Percentiles rank a stretch among this genome's conserved stretches.
Conservation (phyloP, 2,888 invertebrate species). For the Spilarctia lutea region DNA sequence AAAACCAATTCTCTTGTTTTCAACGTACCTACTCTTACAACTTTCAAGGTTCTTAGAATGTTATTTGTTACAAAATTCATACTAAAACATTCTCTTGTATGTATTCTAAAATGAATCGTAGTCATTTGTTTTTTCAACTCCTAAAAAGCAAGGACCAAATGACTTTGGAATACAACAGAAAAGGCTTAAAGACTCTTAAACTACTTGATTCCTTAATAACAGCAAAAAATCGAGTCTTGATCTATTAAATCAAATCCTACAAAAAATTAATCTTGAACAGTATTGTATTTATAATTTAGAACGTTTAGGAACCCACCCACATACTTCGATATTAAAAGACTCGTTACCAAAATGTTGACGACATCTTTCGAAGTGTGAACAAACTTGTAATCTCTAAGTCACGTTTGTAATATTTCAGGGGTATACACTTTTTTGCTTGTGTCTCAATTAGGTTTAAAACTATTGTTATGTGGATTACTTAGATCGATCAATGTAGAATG, state of each 20-base stretch:
- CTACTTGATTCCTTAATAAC: not conserved
- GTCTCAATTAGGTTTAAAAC: conserved; percentile 30
- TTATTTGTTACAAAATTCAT: not conserved
- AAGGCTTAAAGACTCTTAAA: not conserved
- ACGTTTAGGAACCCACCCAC: conserved; percentile 44
- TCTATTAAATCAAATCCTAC: conserved; percentile 15
- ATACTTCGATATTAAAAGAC: conserved; percentile 19
- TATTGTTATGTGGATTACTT: conserved; percentile 41
- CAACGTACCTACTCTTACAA: conserved; percentile 17
- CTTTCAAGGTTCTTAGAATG: conserved; percentile 4
- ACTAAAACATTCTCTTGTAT: not conserved
- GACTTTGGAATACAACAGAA: not conserved
- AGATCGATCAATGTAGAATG: conserved; percentile 24
- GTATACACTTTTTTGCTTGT: conserved; percentile 44
- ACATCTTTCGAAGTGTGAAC: conserved; percentile 38
- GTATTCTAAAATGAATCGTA: not conserved
- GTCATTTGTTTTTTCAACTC: not conserved
- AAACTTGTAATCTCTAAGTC: conserved; percentile 58
- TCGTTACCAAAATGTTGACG: conserved; percentile 41
- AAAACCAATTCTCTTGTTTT: conserved; percentile 32
- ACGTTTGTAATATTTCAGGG: conserved; percentile 65
- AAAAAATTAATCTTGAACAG: conserved; percentile 32
- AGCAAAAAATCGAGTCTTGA: not conserved
- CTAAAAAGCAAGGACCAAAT: not conserved
- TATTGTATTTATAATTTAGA: conserved; percentile 33